A percentile compares a stretch with the other conserved stretches of the same genome.
These are phyloP conservation scores for Lamellibrachia columna DNA, from an alignment of 2,888 invertebrate species.

Conservation along the genomic window DNA sequence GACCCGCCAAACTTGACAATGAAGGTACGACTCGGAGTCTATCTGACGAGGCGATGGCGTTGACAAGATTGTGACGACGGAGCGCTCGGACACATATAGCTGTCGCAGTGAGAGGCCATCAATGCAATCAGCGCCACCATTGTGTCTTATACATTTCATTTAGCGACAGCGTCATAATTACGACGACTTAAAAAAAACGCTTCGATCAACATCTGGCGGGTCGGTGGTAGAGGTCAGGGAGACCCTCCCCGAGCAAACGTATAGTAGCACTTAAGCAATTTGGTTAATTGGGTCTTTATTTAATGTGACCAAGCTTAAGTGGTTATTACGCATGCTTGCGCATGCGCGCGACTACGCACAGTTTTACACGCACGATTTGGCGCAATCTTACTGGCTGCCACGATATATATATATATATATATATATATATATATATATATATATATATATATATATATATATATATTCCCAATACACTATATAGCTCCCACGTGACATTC, in stretches of 20 bases:
- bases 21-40: not conserved
- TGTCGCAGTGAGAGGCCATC: not conserved
- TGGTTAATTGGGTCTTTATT: constrained; percentile 1
- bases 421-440: constrained; percentile 23
- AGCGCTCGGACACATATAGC: not conserved
- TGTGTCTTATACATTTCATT: constrained; percentile 16
- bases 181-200: not conserved
- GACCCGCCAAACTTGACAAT: not conserved
- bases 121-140: constrained; percentile 1
- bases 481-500: not conserved
- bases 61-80: not conserved
- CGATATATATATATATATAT: constrained; percentile 21
- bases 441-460: constrained; percentile 21
- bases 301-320: constrained; percentile 6
- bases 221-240: not conserved
- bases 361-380: not conserved
- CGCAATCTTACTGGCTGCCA: too few relatives aligned
- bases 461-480: not conserved
- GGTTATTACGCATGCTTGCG: not conserved
- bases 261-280: not conserved
- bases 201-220: not conserved
- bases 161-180: constrained; percentile 1
- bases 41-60: not conserved
- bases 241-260: not conserved
- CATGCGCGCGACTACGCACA: not conserved